Conservation (phyloP, 2,113 vertebrate genomes). For the Eptatretus burgeri region DNA sequence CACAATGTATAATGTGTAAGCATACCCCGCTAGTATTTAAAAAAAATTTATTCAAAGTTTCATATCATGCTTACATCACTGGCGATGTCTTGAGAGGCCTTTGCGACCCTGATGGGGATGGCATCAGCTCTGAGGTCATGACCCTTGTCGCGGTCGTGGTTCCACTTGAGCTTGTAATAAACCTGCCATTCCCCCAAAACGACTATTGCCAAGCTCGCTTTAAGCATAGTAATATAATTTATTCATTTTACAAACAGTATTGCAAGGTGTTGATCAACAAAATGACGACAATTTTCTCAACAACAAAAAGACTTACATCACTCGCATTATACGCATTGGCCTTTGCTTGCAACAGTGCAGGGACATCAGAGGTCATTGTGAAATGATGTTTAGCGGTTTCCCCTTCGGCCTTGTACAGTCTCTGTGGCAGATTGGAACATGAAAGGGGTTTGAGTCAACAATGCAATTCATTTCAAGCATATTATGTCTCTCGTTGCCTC, state of each 20-base stretch:
- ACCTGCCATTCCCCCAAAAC: slow-evolving; percentile 19
- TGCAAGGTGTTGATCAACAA: not conserved
- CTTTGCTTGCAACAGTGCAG: slow-evolving; percentile 56
- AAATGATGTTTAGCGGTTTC: slow-evolving; percentile 57
- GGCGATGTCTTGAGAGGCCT: slow-evolving; percentile 37
- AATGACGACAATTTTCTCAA: not conserved
- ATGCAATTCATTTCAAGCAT: too few species aligned
- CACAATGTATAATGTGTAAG: too few species aligned
- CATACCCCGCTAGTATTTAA: too few species aligned
- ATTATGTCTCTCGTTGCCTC: too few species aligned
- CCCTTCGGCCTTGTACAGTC: slow-evolving; percentile 56
- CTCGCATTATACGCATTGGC: slow-evolving; percentile 79
- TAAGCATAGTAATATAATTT: not conserved
- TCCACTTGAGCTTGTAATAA: slow-evolving; percentile 36
- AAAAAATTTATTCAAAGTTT: too few species aligned
- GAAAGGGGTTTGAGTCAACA: not conserved
- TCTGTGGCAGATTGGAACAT: slow-evolving; percentile 17
- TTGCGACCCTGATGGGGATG: slow-evolving; percentile 40
- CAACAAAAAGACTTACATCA: slow-evolving; percentile 21
- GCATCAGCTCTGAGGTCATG: slow-evolving; percentile 43
- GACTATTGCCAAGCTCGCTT: not conserved
- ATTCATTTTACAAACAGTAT: not conserved
- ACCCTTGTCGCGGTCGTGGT: slow-evolving; percentile 40
- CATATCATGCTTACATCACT: slow-evolving; percentile 39
- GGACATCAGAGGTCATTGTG: slow-evolving; percentile 42